Evolutionary conservation across 2,113 vertebrate species (phyloP).

Genomic region (Paradoxurus hermaphroditus): DNA sequence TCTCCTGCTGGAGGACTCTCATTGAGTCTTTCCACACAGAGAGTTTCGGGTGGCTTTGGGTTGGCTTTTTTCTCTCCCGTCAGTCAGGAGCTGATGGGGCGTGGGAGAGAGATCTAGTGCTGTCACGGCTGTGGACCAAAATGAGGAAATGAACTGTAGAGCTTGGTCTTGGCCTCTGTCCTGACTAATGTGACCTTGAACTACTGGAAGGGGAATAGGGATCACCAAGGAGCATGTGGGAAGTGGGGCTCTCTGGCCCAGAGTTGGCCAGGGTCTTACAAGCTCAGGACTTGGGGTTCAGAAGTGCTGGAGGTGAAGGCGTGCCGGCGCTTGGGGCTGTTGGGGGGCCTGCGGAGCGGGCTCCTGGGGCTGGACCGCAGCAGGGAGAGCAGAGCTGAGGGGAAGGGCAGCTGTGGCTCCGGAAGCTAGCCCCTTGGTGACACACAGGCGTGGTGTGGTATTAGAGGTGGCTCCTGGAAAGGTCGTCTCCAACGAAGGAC

Average conservation of each 20-base stretch:
- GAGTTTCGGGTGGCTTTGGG: neutral
- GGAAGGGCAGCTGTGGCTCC: accelerated
- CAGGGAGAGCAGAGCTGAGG: accelerated
- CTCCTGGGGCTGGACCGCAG: neutral
- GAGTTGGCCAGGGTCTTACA: neutral
- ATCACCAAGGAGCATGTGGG: neutral
- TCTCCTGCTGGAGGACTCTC: neutral
- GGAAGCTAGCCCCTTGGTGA: neutral
- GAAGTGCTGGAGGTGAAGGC: no score
- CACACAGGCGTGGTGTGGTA: accelerated
- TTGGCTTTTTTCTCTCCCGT: neutral
- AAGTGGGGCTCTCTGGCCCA: accelerated
- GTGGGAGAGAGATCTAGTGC: neutral
- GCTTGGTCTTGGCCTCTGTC: neutral
- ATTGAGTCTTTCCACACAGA: neutral
- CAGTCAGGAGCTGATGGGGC: neutral
- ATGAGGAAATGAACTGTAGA: neutral
- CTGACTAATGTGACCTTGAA: neutral
- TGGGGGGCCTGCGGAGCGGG: neutral
- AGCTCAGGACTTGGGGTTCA: neutral
- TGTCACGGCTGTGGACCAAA: neutral
- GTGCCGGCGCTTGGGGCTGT: accelerated
- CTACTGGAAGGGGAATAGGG: neutral
- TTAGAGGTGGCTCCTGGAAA: neutral
- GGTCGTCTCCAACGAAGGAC: neutral